Evolutionary conservation across 2,797 vertebrate genomes (phyloP), one percentile per base, ranked within the genome.

Genomic region (Parotocinclus haroldoi): DNA sequence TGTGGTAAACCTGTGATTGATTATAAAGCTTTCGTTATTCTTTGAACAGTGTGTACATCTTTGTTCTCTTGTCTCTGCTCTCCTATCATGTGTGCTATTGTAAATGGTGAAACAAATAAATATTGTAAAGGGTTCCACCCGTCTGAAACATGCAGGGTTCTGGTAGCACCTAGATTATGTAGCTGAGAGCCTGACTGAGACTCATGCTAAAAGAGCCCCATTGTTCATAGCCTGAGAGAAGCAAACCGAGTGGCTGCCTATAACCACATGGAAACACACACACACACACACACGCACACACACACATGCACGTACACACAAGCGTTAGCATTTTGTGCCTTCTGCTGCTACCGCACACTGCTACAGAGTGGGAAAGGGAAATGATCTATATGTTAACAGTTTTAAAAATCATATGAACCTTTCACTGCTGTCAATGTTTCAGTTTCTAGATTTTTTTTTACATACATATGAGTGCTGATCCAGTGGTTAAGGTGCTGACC

Each of bases 191-290:
- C 60, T 59, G 65, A 68, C 48, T 40, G 65, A 63, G 62, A 70
- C 49, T 54, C 78, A 59, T 74, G 78, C 80, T 91, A 82, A 91
- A 90, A 89, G 86, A 87, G 80, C 81, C 76, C 73, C 87, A 91
- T 91, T 92, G 89, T 92, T 88, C 80, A 58, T 51, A 63, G 38
- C 13, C 58, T 56, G 69, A 74, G 73, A 69, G 76, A 72, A 62
- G 58, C 58, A 57, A 67, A 42, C 66, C 91, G 88, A 88, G 82
- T 63, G 52, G 13, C 73, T 86, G 90, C 89, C 89, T 91, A 89
- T 91, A 91, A 89, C 87, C 85, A 91, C 88, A 91, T 63, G 69
- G 82, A 83, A 82, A 81, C 71, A 84, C 82, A 82, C 62, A 82
- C 77, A 71, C 76, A 78, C 79, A 87, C 82, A 87, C 63, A 84